Conservation (phyloP, 2,888 invertebrate genomes). For the Oligia strigilis region DNA sequence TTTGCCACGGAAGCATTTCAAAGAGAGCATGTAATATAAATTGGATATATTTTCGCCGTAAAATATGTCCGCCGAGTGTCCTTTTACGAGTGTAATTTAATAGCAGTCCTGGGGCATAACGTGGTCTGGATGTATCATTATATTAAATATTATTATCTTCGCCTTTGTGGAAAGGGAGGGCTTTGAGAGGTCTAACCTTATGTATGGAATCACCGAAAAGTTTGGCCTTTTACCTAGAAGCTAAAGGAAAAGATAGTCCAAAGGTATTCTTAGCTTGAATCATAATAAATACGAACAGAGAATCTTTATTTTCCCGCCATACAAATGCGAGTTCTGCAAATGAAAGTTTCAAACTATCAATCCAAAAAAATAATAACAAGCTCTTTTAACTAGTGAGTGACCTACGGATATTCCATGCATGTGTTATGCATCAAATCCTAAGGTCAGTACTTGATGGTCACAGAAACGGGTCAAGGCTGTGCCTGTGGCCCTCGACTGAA, state of each 20-base stretch:
- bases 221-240: background rate
- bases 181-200: constrained; percentile 15
- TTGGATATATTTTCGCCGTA: constrained; percentile 56
- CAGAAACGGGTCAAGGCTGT: constrained; percentile 32
- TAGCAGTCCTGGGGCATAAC: constrained; percentile 39
- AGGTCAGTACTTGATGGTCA: constrained; percentile 28
- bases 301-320: background rate
- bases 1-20: constrained; percentile 46
- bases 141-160: constrained; percentile 41
- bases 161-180: background rate
- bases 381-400: background rate
- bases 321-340: background rate
- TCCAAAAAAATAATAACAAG: background rate
- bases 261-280: background rate
- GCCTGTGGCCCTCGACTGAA: constrained; percentile 14
- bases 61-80: constrained; percentile 53
- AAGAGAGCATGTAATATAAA: constrained; percentile 40
- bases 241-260: background rate
- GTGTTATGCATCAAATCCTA: background rate
- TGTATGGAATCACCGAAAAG: background rate
- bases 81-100: constrained; percentile 63
- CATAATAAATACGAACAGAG: background rate
- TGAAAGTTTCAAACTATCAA: background rate
- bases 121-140: constrained; percentile 32
- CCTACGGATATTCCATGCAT: background rate